Evolutionary conservation across 2,797 vertebrate species (phyloP), one percentile per base, ranked within the genome.

Genomic region (Denticeps clupeoides): DNA sequence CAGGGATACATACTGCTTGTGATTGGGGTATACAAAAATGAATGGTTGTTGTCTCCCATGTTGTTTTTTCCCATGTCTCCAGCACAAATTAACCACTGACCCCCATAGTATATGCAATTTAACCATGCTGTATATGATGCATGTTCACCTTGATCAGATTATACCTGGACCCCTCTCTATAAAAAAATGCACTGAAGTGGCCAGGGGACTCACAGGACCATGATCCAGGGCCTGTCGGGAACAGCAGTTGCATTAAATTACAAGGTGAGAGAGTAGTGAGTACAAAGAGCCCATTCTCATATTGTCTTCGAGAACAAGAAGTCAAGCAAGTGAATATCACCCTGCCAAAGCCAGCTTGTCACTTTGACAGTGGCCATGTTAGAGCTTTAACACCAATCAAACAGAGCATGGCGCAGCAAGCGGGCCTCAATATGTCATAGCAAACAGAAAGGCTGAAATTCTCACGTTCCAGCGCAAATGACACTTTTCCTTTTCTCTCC

Each of bases 271-370:
- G 8, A 9, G 16, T 8, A 35, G 32, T 13, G 32, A 32, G 41
- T 47, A 49, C 47, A 25, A 58, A 54, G 38, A 48, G 46, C 53
- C 62, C 38, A 42, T 56, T 62, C 48, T 16, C 47, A 5, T 45
- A 60, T 59, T 49, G 56, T 59, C 53, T 54, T 50, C 24, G 33
- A 42, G 51, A 54, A 60, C 31, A 13, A 12, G 8, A 6, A 26
- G 2, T 31, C 7, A 12, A 13, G 13, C 31, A 8, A 31, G 12
- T 31, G 31, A 12, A 31, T 33, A 12, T 33, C 31, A 3, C 12
- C 13, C 31, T 33, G 31, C 31, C 31, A 33, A 8, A 8, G 33
- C 31, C 31, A 8, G 8, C 13, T 33, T 33, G 31, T 33, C 12
- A 6, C 13, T 13, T 5, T 31, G 12, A n/a, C n/a, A n/a, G 18